These are phyloP conservation scores for Manis pentadactyla DNA, from an alignment of 2,797 vertebrate genomes.

Conservation along the genomic window DNA sequence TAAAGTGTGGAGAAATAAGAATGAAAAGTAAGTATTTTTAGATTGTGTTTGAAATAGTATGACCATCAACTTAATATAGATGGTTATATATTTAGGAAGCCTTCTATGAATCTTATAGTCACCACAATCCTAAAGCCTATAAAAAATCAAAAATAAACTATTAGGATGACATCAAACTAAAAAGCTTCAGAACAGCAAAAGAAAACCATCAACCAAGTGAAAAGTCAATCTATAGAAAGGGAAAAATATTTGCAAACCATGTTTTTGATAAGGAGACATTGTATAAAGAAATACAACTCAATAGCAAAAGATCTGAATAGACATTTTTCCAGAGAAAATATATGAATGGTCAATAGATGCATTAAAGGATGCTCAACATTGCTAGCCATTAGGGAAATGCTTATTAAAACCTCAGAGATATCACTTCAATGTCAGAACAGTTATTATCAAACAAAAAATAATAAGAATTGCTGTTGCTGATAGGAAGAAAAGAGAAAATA, in stretches of 20 bases:
- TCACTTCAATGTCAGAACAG: not conserved
- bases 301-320: not conserved
- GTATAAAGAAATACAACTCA: not conserved
- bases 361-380: not conserved
- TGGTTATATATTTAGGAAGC: too few relatives aligned
- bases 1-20: too few relatives aligned
- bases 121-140: too few relatives aligned
- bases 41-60: too few relatives aligned
- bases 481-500: not conserved
- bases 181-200: not conserved
- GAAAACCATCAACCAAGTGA: not conserved
- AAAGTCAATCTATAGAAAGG: not conserved
- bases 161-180: not conserved
- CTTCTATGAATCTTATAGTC: too few relatives aligned
- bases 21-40: too few relatives aligned
- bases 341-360: not conserved
- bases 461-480: not conserved
- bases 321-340: not conserved
- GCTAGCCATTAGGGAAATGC: not conserved
- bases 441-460: not conserved
- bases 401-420: not conserved
- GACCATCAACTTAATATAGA: too few relatives aligned
- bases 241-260: not conserved
- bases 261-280: not conserved
- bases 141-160: not conserved